Evolutionary conservation across 2,113 vertebrate species (phyloP).

Genomic region (Corythoichthys intestinalis): DNA sequence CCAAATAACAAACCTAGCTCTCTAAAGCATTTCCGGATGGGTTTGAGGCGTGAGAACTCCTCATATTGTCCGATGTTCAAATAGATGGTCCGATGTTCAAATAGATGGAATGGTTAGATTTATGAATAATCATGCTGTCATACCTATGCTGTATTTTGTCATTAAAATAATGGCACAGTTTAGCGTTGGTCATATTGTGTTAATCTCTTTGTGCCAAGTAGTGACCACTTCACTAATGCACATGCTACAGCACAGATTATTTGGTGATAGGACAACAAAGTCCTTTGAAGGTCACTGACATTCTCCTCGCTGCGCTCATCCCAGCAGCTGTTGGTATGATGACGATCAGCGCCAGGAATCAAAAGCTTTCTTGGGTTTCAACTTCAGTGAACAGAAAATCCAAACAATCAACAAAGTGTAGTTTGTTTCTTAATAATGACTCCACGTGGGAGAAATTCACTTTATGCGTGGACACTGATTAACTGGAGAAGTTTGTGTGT

Average conservation of each 20-base stretch:
- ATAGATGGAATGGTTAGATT: not conserved
- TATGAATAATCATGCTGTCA: not conserved
- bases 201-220: not conserved
- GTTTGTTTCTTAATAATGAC: not conserved
- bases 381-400: conserved; percentile 20
- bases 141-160: not conserved
- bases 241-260: not conserved
- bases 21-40: not conserved
- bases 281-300: conserved; percentile 35
- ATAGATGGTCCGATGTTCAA: not conserved
- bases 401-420: conserved; percentile 5
- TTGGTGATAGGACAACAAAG: not conserved
- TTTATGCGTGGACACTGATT: not conserved
- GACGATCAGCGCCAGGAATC: conserved; percentile 23
- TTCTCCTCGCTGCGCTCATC: conserved; percentile 32
- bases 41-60: not conserved
- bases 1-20: not conserved
- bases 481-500: not conserved
- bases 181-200: conserved; percentile 18
- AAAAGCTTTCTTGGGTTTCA: conserved; percentile 38
- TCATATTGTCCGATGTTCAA: not conserved
- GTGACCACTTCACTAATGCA: not conserved
- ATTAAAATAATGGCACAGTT: not conserved
- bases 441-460: not conserved
- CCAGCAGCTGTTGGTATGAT: conserved; percentile 44